Base-by-base conservation (phyloP, 2,797 vertebrate species). In the Tiaroga cobitis region DNA sequence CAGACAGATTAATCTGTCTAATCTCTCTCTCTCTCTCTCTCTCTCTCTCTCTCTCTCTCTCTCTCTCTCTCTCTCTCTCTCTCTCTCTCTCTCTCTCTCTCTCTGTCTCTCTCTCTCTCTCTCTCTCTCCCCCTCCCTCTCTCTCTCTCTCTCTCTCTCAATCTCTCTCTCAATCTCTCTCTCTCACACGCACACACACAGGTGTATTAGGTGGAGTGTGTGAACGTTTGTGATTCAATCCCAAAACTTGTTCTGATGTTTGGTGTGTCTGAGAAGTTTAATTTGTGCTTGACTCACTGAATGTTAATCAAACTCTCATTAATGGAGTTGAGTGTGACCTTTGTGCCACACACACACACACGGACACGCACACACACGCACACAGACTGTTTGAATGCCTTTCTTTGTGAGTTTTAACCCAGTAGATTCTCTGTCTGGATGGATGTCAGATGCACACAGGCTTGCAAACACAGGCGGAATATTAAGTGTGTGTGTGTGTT, bases 241-340 rank as follows among this genome's bases (percentile, higher is more conserved):
- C 26, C 5, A 21, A 43, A 15, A 18, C 51, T 51, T 65, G 54
- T 70, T 32, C 49, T 63, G 32, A 34, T 79, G 65, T 79, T 63
- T 41, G n/a, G 82, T 54, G 63, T 56, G 46, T 49, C 37, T 70
- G 68, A 43, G 46, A 19, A 10, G 34, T 41, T 83, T 8, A 21
- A 29, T 84, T 74, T 67, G 59, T 81, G 11, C 24, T 65, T 49
- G 37, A 29, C 41, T 85, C 43, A 63, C 26, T 82, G 81, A 65
- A 83, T 87, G 61, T 72, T 54, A 86, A 75, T 86, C 74, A 80
- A 61, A 69, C 41, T 37, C 67, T 89, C 59, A 85, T 56, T 85
- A 79, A 84, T 49, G 59, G 29, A 74, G 65, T 51, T 68, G 61
- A 81, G 74, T 37, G 39, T 86, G 63, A 83, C 80, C 34, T 87